These are phyloP conservation scores for Tinea pellionella DNA, from an alignment of 2,888 invertebrate species.

Conservation along the genomic window DNA sequence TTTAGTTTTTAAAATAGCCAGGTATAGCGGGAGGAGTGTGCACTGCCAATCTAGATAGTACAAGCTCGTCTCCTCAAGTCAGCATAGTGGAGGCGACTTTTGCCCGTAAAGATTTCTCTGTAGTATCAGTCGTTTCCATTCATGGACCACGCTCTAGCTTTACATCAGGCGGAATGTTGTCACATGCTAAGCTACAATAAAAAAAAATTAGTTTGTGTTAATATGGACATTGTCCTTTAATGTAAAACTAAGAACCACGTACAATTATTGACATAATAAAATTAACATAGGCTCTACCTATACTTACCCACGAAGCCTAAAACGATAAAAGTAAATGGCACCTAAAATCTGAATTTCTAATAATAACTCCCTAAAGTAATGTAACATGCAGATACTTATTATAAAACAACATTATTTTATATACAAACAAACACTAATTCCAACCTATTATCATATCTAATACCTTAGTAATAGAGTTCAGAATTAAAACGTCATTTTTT, in stretches of 20 bases:
- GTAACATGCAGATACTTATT: constrained; percentile 47
- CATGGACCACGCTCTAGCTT: too few species aligned
- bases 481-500: background rate
- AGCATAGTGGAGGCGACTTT: too few species aligned
- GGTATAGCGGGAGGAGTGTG: too few species aligned
- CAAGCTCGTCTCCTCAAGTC: too few species aligned
- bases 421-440: background rate
- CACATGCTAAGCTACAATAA: too few species aligned
- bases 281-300: constrained; percentile 1
- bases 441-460: background rate
- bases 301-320: background rate
- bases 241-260: background rate
- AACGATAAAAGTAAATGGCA: constrained; percentile 46
- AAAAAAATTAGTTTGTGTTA: too few species aligned
- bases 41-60: too few species aligned
- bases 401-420: constrained; percentile 18
- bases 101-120: too few species aligned
- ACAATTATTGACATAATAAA: background rate
- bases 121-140: too few species aligned
- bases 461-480: background rate
- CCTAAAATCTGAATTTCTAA: constrained; percentile 60
- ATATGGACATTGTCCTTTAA: too few species aligned
- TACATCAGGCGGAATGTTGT: too few species aligned
- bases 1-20: too few species aligned
- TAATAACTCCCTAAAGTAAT: constrained; percentile 47